Evolutionary conservation across 2,888 invertebrate species (phyloP), one percentile per base, ranked within the genome.

Genomic region (Abrostola tripartita): DNA sequence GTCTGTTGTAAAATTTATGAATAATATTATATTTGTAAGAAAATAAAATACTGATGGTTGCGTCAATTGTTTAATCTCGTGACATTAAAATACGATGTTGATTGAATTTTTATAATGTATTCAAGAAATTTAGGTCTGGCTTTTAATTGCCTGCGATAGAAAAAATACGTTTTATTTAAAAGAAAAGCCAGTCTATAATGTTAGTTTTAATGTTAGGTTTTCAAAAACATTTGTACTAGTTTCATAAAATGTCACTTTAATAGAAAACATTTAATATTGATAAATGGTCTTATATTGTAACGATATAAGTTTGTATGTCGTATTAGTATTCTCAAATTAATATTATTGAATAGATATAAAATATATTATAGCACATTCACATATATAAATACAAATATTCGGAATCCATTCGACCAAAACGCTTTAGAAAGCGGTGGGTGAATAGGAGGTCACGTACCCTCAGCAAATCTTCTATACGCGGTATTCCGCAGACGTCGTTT

Each of bases 391-490:
- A 76, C 66, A 67, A 65, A 74, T 74, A 68, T 61, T 68, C 62
- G 53, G 54, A 53, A 65, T 50, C 44, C 51, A 61, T 65, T 73
- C 69, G 24, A 54, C 52, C 68, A 67, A 71, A 69, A 68, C 53
- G 67, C 59, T 66, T 51, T 38, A 59, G 68, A 65, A 67, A 73
- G 67, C 71, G 44, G 61, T 66, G 70, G 69, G 65, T 67, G 68
- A 71, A 61, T 58, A 61, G 37, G 62, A 67, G 68, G 68, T 77
- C 80, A 81, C 80, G 80, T 81, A 65, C 60, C 38, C 63, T 53
- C 66, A 37, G 71, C 73, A 80, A 80, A 80, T 81, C 81, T 77
- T 75, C 68, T 68, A 63, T 68, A 68, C 74, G 77, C 61, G 70
- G 73, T 78, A 78, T 80, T 78, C 73, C 56, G 65, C 40, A 47